phyloP scores from a whole-genome alignment of 2,113 vertebrate species.

The Chaetorhynchus papuensis region DNA sequence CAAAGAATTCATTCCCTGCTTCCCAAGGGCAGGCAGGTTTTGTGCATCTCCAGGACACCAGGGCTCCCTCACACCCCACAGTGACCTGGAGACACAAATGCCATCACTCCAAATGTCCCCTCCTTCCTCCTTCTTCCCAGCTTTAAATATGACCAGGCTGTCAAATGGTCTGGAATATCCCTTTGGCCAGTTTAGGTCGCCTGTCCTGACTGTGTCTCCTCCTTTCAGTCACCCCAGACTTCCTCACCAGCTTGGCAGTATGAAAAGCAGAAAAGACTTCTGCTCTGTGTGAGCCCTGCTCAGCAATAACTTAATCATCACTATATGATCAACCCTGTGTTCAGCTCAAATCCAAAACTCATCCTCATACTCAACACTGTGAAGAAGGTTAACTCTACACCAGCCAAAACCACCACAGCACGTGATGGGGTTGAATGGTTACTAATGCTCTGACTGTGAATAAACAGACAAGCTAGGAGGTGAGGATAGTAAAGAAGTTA shows the following conservation, averaged over 20 bases:
- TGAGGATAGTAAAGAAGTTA: not conserved
- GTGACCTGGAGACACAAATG: not conserved
- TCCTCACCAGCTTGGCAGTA: not conserved
- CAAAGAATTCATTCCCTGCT: not conserved
- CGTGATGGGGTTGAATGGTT: not conserved
- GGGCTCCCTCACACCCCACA: rapidly evolving
- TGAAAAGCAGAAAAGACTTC: not conserved
- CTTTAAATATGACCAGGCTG: not conserved
- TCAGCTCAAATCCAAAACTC: not conserved
- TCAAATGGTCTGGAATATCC: not conserved
- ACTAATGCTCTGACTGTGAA: not conserved
- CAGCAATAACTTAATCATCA: not conserved
- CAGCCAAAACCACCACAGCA: not conserved
- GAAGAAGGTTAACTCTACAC: not conserved
- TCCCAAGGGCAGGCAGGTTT: not conserved
- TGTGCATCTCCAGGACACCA: not conserved
- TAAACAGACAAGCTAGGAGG: not conserved
- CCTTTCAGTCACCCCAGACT: no score
- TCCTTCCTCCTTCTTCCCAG: not conserved
- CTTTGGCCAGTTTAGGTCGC: not conserved
- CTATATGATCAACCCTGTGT: not conserved
- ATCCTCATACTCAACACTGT: not conserved
- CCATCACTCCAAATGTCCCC: rapidly evolving
- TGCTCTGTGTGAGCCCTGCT: not conserved
- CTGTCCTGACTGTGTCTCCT: not conserved